A percentile compares a stretch with the other conserved stretches of the same genome.
These are phyloP conservation scores for Littorina saxatilis DNA, from an alignment of 1,140 invertebrate genomes.

Conservation along the genomic window DNA sequence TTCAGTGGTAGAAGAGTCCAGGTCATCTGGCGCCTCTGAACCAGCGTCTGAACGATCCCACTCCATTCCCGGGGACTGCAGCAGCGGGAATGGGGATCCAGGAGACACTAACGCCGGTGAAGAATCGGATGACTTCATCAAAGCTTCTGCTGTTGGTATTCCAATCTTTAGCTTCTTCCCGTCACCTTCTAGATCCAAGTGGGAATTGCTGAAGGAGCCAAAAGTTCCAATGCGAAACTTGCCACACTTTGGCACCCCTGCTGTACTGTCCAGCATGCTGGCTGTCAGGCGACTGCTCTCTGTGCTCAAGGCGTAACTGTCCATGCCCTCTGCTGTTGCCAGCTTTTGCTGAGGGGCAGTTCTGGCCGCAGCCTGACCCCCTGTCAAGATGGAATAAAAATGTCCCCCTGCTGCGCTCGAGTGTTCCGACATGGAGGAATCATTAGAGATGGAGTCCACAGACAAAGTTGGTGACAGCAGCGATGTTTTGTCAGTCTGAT, in stretches of 20 bases:
- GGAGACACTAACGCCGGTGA: slow-evolving; percentile 39
- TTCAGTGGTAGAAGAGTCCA: slow-evolving; percentile 26
- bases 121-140: slow-evolving; percentile 14
- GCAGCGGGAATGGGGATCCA: slow-evolving; percentile 36
- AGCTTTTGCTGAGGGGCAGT: neutral
- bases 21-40: slow-evolving; percentile 48
- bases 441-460: slow-evolving; percentile 37
- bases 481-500: slow-evolving; percentile 46
- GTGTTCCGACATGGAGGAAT: slow-evolving; percentile 34
- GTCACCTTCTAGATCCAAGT: slow-evolving; percentile 42
- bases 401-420: neutral
- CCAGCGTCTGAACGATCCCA: slow-evolving; percentile 57
- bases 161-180: slow-evolving; percentile 33
- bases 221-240: slow-evolving; percentile 69
- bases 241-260: slow-evolving; percentile 57
- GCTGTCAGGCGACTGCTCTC: neutral
- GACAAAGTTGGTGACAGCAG: slow-evolving; percentile 40
- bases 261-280: neutral
- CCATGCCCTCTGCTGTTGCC: neutral
- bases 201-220: slow-evolving; percentile 65
- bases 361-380: neutral
- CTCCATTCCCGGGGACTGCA: slow-evolving; percentile 50
- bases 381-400: slow-evolving; percentile 22
- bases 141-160: slow-evolving; percentile 25
- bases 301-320: neutral